Evolutionary conservation across 2,888 invertebrate species (phyloP), one percentile per base, ranked within the genome.

Genomic region (Nowickia ferox): DNA sequence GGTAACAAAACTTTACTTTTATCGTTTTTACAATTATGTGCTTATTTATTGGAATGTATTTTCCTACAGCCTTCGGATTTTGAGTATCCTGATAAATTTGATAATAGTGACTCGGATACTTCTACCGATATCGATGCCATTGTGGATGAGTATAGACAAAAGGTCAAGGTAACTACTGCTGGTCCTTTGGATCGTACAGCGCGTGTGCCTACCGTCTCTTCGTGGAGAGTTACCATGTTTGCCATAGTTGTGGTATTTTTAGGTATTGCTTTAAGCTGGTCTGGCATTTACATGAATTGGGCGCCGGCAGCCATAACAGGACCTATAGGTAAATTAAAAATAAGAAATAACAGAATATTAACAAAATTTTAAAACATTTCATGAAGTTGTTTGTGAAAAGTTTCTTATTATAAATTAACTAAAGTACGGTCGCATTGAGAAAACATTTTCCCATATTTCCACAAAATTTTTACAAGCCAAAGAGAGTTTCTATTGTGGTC

Each of bases 41-140:
- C 10, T 53, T 46, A 38, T 9, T 1, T n/a, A n/a, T n/a, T 38
- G 5, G 13, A 17, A 40, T 10, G 57, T 72, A 0, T 30, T 30
- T 72, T 30, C 5, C 46, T 57, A 13, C 30, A 92, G 92, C 91
- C 90, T 44, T 92, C 92, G 0, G 92, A 92, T 88, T 92, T 92
- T 84, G 92, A 92, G 65, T 92, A 91, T 42, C 89, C 92, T 0
- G 92, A 92, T n/a, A 91, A 91, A 75, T 91, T 91, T 61, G 95
- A 93, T 22, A 94, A 94, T 87, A 95, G 95, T n/a, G 95, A 95
- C 84, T 95, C 95, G 38, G 95, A 95, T 86, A 95, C 95, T 87
- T 96, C 96, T 1, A 96, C 96, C 1, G 96, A 96, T 89, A 96
- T 96, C 76, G 96, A 96, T 90, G 96, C 96, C 1, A 95, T 95